These are phyloP conservation scores for Liodrosophila aerea DNA, from an alignment of 2,888 invertebrate species.

Conservation along the genomic window DNA sequence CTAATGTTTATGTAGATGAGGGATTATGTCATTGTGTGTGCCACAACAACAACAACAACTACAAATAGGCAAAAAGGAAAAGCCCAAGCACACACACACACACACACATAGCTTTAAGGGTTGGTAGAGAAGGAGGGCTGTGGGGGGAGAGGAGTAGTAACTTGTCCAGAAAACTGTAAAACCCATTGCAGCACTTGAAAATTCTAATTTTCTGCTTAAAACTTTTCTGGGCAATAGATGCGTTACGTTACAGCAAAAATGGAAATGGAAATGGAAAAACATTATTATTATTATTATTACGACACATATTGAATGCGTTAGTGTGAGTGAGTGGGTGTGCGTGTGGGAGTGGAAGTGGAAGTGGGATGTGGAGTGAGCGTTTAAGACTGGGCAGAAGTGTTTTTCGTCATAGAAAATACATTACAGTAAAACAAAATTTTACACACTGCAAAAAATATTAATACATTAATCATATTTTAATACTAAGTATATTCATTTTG, in stretches of 20 bases:
- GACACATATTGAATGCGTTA: slow-evolving; percentile 26
- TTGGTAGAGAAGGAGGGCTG: no score
- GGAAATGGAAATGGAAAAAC: slow-evolving; percentile 41
- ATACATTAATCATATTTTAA: no score
- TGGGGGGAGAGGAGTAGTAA: not conserved
- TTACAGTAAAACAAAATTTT: slow-evolving; percentile 77
- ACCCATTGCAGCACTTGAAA: slow-evolving; percentile 74
- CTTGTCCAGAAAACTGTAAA: slow-evolving; percentile 39
- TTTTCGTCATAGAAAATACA: slow-evolving; percentile 79
- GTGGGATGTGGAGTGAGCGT: no score
- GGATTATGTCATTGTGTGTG: slow-evolving; percentile 77
- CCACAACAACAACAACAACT: slow-evolving; percentile 26
- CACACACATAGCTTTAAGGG: slow-evolving; percentile 16
- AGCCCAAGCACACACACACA: slow-evolving; percentile 35
- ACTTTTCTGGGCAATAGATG: slow-evolving; percentile 54
- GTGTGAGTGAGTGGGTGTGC: slow-evolving; percentile 13
- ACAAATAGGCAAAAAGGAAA: slow-evolving; percentile 28
- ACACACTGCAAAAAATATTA: not conserved
- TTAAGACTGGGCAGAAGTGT: slow-evolving; percentile 42
- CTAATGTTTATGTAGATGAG: slow-evolving; percentile 79
- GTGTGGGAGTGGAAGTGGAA: slow-evolving; percentile 6
- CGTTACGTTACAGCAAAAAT: slow-evolving; percentile 39
- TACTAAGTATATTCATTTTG: no score
- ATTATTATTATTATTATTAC: slow-evolving; percentile 49
- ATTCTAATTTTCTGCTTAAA: slow-evolving; percentile 75